Conservation (phyloP, 1,140 invertebrate genomes). For the Parapsyche elsis region DNA sequence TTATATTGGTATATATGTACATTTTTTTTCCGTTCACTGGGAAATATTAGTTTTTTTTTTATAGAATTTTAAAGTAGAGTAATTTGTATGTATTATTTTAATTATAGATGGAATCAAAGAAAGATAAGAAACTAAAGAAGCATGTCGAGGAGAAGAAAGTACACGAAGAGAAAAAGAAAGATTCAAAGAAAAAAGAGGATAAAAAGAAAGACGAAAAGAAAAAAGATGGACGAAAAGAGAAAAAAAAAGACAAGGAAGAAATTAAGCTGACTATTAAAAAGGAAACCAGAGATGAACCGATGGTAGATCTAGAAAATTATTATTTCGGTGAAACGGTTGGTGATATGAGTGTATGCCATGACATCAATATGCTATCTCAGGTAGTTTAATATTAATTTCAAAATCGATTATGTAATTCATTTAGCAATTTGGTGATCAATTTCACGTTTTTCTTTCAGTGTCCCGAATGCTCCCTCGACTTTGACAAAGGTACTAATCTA, state of each 20-base stretch:
- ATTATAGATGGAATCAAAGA: slow-evolving; percentile 23
- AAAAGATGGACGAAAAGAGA: slow-evolving; percentile 38
- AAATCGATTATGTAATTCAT: slow-evolving; percentile 29
- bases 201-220: slow-evolving; percentile 44
- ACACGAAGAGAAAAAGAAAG: slow-evolving; percentile 41
- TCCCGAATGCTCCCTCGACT: slow-evolving; percentile 68
- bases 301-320: slow-evolving; percentile 68
- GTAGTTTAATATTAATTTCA: slow-evolving; percentile 53
- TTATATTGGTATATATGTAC: slow-evolving; percentile 41
- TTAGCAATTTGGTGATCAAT: too few relatives aligned
- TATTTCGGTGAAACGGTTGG: slow-evolving; percentile 71
- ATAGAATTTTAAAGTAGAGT: not conserved
- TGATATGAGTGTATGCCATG: slow-evolving; percentile 49
- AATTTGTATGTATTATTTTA: slow-evolving; percentile 6
- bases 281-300: slow-evolving; percentile 58
- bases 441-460: slow-evolving; percentile 66
- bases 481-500: slow-evolving; percentile 72
- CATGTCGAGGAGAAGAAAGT: slow-evolving; percentile 39
- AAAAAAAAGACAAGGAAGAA: slow-evolving; percentile 50
- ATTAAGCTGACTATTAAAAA: slow-evolving; percentile 61
- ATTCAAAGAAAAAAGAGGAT: slow-evolving; percentile 47
- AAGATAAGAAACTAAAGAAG: slow-evolving; percentile 42
- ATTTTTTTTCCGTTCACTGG: too few relatives aligned
- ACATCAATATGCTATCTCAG: slow-evolving; percentile 61
- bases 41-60: not conserved